Base-by-base conservation (phyloP, 2,797 vertebrate species). In the Sorex maritimensis region DNA sequence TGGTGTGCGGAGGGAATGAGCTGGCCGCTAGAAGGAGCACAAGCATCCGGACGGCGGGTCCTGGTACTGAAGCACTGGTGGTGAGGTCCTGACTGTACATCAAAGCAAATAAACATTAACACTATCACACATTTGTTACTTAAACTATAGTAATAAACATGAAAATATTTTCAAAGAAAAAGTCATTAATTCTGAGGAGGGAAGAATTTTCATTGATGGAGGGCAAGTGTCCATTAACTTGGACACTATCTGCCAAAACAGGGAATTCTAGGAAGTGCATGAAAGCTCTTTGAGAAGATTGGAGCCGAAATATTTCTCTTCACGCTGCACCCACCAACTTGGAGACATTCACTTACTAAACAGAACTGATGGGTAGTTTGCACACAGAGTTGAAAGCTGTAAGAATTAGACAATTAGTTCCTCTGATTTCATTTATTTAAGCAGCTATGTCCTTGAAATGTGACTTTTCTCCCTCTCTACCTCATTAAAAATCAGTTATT, bases 401-500 rank as follows among this genome's bases (percentile, higher is more conserved):
- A 21, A 81, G 44, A 41, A 61, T 63, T n/a, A 34, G 41, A 49
- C 44, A 38, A 13, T 77, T 74, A 24, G 4, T 46, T 90, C 38
- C 34, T 41, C 28, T 30, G 34, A 17, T 69, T 81, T 77, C 19
- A 24, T 63, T 52, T 86, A 71, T 72, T 72, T 81, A 82, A 69
- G 49, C 49, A 81, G 69, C 81, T 84, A 19, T 9, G 28, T 85
- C 46, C 49, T 85, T 74, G 23, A 86, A 85, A 74, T n/a, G 13
- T 49, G 26, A 78, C 34, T 83, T 41, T 77, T 23, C 69, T 78
- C 3, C 11, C 41, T 82, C 30, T 17, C 14, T 63, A 17, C 41
- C 58, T 71, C 63, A 83, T 86, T 30, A 44, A 90, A 61, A 84
- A 86, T 90, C 38, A 41, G 34, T 73, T 77, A 41, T 77, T 61